These are phyloP conservation scores for Nemoura dubitans DNA, from an alignment of 2,888 invertebrate species.

Conservation along the genomic window DNA sequence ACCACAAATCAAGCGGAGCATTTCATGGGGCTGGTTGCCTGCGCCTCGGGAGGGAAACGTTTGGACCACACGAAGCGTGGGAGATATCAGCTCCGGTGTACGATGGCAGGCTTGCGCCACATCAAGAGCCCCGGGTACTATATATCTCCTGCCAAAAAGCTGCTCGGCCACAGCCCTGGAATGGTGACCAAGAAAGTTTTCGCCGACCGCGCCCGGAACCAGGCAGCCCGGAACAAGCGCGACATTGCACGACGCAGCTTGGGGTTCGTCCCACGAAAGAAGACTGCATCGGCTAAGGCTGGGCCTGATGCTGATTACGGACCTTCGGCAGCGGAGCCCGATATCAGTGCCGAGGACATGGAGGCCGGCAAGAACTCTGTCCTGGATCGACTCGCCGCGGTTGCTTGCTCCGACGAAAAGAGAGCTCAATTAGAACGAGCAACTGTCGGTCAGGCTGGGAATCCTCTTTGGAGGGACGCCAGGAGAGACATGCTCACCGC, in stretches of 20 bases:
- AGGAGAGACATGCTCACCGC: constrained; percentile 40
- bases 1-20: constrained; percentile 45
- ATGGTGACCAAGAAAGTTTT: constrained; percentile 21
- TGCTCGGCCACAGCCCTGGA: constrained; percentile 33
- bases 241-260: neutral
- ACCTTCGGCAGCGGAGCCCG: constrained; percentile 37
- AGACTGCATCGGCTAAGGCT: neutral
- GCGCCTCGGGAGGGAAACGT: constrained; percentile 43
- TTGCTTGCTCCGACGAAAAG: constrained; percentile 19
- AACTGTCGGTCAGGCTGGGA: constrained; percentile 22
- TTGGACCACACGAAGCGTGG: constrained; percentile 26
- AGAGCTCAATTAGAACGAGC: neutral
- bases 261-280: neutral
- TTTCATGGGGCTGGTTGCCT: constrained; percentile 43
- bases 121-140: constrained; percentile 29
- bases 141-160: neutral
- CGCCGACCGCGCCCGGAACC: neutral
- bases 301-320: constrained; percentile 44
- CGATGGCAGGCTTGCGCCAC: constrained; percentile 32
- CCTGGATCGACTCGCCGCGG: constrained; percentile 16
- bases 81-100: constrained; percentile 4
- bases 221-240: neutral
- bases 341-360: constrained; percentile 30
- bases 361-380: neutral
- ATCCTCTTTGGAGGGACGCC: constrained; percentile 40